A percentile compares a stretch with the other conserved stretches of the same genome.
Conservation (phyloP, 2,113 vertebrate species). For the Zosterops pallidus region DNA sequence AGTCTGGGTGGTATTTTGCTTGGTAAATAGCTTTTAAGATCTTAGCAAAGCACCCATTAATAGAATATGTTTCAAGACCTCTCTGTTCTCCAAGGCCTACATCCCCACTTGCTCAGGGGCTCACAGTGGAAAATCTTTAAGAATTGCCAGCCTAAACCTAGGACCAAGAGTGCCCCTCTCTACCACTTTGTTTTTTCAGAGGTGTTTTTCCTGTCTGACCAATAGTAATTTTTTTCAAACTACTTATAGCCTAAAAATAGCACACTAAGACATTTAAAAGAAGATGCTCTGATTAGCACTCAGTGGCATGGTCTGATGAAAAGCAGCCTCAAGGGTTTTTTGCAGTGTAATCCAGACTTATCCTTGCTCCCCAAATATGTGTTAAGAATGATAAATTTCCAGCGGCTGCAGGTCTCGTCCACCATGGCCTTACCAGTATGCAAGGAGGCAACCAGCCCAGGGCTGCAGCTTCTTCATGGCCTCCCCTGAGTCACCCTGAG, state of each 20-base stretch:
- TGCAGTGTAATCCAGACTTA: not conserved
- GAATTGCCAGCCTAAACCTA: not conserved
- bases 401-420: not conserved
- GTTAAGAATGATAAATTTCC: not conserved
- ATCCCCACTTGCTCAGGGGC: not conserved
- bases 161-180: not conserved
- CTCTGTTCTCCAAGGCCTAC: not conserved
- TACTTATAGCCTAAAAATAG: not conserved
- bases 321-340: not conserved
- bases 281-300: not conserved
- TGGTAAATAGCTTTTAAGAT: not conserved
- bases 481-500: not conserved
- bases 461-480: not conserved
- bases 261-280: not conserved
- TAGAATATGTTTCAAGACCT: not conserved
- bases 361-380: not conserved
- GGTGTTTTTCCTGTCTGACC: not conserved
- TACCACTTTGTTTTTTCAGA: not conserved
- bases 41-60: not conserved
- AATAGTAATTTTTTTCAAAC: not conserved
- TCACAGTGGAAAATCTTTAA: not conserved
- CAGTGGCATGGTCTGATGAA: not conserved
- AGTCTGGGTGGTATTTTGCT: not conserved
- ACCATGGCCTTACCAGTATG: not conserved
- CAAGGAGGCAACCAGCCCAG: not conserved